A percentile compares a stretch with the other conserved stretches of the same genome.
Conservation (phyloP, 1,140 invertebrate genomes). For the Mamestra configurata region DNA sequence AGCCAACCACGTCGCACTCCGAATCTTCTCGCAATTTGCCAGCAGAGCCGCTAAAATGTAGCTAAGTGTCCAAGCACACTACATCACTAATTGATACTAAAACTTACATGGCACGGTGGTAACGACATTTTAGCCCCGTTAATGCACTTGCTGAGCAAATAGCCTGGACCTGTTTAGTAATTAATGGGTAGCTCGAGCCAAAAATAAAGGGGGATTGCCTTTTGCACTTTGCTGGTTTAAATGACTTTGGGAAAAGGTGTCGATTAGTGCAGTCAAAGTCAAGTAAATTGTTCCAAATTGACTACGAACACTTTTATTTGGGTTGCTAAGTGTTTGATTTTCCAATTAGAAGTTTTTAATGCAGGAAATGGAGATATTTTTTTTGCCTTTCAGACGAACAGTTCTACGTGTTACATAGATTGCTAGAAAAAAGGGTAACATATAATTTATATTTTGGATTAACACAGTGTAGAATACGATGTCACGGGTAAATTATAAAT, state of each 20-base stretch:
- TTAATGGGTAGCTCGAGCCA: conserved; percentile 14
- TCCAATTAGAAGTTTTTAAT: too few species aligned
- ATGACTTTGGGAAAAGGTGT: background rate
- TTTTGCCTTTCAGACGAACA: too few species aligned
- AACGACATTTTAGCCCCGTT: conserved; percentile 37
- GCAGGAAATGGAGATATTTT: too few species aligned
- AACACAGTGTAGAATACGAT: too few species aligned
- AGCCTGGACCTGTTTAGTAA: conserved; percentile 19
- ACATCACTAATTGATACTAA: conserved; percentile 42
- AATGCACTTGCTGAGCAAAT: conserved; percentile 29
- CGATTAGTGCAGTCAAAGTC: background rate
- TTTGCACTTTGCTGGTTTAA: conserved; percentile 1
- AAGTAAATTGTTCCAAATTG: background rate
- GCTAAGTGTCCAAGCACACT: conserved; percentile 28
- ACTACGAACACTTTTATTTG: background rate
- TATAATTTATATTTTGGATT: too few species aligned
- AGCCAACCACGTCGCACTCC: background rate
- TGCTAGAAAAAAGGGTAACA: too few species aligned
- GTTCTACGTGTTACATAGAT: too few species aligned
- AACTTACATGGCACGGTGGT: conserved; percentile 32
- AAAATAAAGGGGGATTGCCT: conserved; percentile 10
- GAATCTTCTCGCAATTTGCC: conserved; percentile 13
- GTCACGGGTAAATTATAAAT: too few species aligned
- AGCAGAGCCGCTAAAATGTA: conserved; percentile 30
- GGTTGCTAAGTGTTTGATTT: too few species aligned